Base-by-base conservation (phyloP, 2,797 vertebrate species). In the Coilia nasus region DNA sequence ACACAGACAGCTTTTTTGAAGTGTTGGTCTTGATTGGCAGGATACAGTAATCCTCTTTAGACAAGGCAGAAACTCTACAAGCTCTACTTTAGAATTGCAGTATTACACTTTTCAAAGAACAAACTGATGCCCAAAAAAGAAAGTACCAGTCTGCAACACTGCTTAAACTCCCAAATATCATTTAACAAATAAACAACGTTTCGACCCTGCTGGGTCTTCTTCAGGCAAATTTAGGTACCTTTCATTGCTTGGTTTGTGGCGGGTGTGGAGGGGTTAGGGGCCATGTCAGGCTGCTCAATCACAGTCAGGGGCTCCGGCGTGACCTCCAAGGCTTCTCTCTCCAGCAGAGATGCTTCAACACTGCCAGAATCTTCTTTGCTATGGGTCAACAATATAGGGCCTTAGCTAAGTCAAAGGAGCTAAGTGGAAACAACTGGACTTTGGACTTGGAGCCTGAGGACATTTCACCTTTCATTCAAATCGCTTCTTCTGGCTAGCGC, bases 201-300 rank as follows among this genome's bases (percentile, higher is more conserved):
- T n/a, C n/a, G n/a, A n/a, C n/a, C n/a, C n/a, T n/a, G n/a, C n/a
- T n/a, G n/a, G n/a, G n/a, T n/a, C n/a, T n/a, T n/a, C n/a, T n/a
- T n/a, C n/a, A n/a, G n/a, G n/a, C n/a, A n/a, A n/a, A n/a, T n/a
- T n/a, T n/a, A 71, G 14, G 60, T 92, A 96, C 95, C 95, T 95
- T 96, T 96, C 94, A 96, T 96, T 46, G 95, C 95, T 90, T 94
- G 94, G 91, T 94, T 96, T 87, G 94, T 91, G 87, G 92, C 91
- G 11, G 93, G 93, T 54, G 93, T 95, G 92, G 94, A 93, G 87
- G 93, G 50, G 50, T 54, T 54, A 14, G 50, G 92, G 82, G 91
- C 92, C 86, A 94, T 92, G 89, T 96, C 94, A 67, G 93, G 91
- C 85, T 94, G 95, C 90, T 95, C 93, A 15, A 92, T 92, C 90